Base-by-base conservation (phyloP, 2,797 vertebrate genomes). In the Parambassis ranga region DNA sequence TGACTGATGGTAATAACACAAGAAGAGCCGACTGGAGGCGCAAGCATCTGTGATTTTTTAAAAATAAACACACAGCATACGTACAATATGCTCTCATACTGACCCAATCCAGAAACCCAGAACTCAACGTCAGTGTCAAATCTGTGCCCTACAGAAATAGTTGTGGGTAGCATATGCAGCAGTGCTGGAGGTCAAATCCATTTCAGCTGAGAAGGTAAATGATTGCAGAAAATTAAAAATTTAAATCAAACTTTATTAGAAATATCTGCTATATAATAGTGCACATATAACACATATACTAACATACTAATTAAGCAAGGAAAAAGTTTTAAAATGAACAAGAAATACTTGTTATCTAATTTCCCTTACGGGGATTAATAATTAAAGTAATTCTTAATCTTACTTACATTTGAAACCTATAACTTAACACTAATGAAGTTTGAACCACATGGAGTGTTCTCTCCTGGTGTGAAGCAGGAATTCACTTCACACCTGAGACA, bases 41-140 rank as follows among this genome's bases (percentile, higher is more conserved):
- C 55, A 67, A 80, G 72, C 88, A 87, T 88, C 88, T 88, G 88
- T 84, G 82, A 55, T 68, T 79, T 81, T 84, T 86, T 69, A 79
- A 74, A 87, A 87, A 89, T 82, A 83, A 87, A 85, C 77, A 77
- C 78, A 71, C 78, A 81, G 57, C 75, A 85, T 83, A 84, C 74
- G 77, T 82, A 83, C 83, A 87, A 85, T 82, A 81, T 83, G 83
- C 55, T 83, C 77, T 58, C 65, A 51, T 42, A 42, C 36, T 74
- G 80, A 83, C 86, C 81, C 72, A 62, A 76, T 79, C 75, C 81
- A 85, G 77, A 77, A 85, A 80, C 67, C 59, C 73, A 60, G 75
- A 74, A 80, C 65, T 70, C 39, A 23, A 42, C 58, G 42, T 33
- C 50, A 46, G 64, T 74, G 84, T 84, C 82, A 87, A 73, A 79